Evolutionary conservation across 2,888 invertebrate genomes (phyloP).

Genomic region (Ecdyonurus torrentis): DNA sequence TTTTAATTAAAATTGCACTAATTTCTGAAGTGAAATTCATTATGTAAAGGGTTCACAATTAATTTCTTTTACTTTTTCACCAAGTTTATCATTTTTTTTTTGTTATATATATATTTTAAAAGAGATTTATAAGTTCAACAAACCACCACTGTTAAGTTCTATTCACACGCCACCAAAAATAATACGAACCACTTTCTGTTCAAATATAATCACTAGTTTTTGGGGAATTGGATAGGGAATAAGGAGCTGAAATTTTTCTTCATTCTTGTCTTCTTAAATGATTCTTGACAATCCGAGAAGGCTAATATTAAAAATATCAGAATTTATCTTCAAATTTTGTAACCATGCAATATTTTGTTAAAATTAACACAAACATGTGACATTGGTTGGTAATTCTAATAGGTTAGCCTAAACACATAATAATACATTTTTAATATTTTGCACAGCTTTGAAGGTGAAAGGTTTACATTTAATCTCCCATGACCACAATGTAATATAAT

Average conservation of each 20-base stretch:
- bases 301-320: too few relatives aligned
- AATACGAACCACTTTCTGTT: neutral
- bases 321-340: too few relatives aligned
- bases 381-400: too few relatives aligned
- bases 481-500: neutral
- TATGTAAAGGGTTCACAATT: neutral
- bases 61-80: neutral
- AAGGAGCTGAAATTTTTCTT: neutral
- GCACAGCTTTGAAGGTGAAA: neutral
- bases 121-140: slow-evolving; percentile 7
- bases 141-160: slow-evolving; percentile 1
- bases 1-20: neutral
- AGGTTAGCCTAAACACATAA: too few relatives aligned
- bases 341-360: too few relatives aligned
- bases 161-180: neutral
- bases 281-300: too few relatives aligned
- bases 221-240: neutral
- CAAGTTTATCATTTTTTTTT: neutral
- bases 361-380: too few relatives aligned
- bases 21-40: neutral
- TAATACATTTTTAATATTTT: too few relatives aligned
- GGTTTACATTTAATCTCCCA: neutral
- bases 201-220: neutral
- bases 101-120: neutral
- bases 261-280: too few relatives aligned